These are phyloP conservation scores for Botrylloides violaceus DNA, from an alignment of 23 tunicate genomes.

Conservation along the genomic window DNA sequence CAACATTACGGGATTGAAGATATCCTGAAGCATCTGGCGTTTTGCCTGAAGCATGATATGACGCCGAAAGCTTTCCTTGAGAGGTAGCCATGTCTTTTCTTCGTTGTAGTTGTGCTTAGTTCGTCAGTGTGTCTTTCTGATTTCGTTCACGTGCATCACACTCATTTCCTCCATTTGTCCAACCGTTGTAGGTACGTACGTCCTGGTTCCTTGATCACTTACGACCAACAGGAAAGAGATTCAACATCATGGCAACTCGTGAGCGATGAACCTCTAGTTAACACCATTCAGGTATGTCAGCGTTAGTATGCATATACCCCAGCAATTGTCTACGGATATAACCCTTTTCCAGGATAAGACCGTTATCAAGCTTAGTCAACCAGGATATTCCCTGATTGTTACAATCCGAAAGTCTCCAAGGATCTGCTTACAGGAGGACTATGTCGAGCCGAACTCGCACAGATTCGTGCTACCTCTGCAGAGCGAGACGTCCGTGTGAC, in stretches of 20 bases:
- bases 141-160: too few relatives aligned
- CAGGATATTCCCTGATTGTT: constrained; percentile 64
- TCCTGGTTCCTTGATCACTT: constrained; percentile 86
- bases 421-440: constrained; percentile 72
- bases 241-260: constrained; percentile 80
- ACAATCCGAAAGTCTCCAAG: constrained; percentile 69
- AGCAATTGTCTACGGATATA: too few relatives aligned
- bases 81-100: constrained; percentile 19
- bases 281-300: constrained; percentile 58
- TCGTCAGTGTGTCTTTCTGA: too few relatives aligned
- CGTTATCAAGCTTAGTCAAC: constrained; percentile 79
- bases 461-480: constrained; percentile 79
- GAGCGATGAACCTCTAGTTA: constrained; percentile 93
- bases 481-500: constrained; percentile 84
- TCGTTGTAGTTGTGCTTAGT: too few relatives aligned
- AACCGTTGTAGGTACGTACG: constrained; percentile 44
- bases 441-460: constrained; percentile 71
- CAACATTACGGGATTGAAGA: constrained; percentile 90
- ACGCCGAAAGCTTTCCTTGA: constrained; percentile 87
- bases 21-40: constrained; percentile 80
- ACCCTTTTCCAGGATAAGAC: constrained; percentile 50
- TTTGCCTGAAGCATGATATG: constrained; percentile 93
- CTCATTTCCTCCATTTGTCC: neutral
- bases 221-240: constrained; percentile 64
- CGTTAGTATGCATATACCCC: neutral